Evolutionary conservation across 2,797 vertebrate genomes (phyloP), one percentile per base, ranked within the genome.

Genomic region (Microchirus variegatus): DNA sequence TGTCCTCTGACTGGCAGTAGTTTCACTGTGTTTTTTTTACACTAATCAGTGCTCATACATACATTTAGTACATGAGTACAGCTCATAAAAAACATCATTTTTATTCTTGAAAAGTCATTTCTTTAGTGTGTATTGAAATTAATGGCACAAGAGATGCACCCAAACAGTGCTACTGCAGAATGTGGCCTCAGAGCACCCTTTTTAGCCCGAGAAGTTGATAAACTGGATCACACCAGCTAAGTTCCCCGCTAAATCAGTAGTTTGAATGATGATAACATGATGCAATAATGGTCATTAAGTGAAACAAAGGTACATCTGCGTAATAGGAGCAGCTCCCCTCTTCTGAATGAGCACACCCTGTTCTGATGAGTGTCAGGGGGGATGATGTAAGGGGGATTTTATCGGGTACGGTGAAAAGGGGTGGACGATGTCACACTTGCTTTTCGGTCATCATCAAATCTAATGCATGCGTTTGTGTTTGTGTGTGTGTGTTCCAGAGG

Each of bases 401-500:
- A 47, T 42, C 42, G 52, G 55, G 75, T 70, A 60, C 48, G 36
- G 31, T 45, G 47, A 70, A 65, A 67, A 19, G 48, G 48, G 67
- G n/a, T 63, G 71, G 37, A 56, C 60, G 67, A 22, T 19, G 11
- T 40, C 2, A 1, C 49, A 53, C 70, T 77, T 70, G 66, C 36
- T 69, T 47, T 43, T 80, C 35, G 67, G 31, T 71, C 58, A 59
- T 59, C 54, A 73, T 74, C 73, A 46, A 22, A 79, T 78, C 49
- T 67, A 62, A 54, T 53, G 41, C n/a, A n/a, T n/a, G n/a, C n/a
- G n/a, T n/a, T n/a, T 63, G 61, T 53, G 10, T 63, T 47, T 80
- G 42, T 80, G 68, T 56, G 36, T 71, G 71, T 75, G 43, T 71
- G 49, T 80, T 87, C 19, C 93, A 99, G 98, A 99, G 93, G 98